Conservation (phyloP, 2,888 invertebrate species). For the Notodromas monacha region DNA sequence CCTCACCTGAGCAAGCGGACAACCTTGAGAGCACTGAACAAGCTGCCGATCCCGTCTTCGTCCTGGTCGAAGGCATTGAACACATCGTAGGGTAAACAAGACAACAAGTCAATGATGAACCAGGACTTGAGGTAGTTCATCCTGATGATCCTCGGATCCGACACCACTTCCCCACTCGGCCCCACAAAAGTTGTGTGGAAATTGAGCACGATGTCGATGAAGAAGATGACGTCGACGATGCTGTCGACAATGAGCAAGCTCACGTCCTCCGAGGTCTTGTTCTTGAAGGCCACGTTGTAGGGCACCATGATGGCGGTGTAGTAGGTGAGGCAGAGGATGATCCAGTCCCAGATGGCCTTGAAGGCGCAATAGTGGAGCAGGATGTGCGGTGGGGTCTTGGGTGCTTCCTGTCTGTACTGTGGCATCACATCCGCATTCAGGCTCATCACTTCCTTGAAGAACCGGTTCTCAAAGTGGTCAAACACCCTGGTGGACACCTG, state of each 20-base stretch:
- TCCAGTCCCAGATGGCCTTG: constrained; percentile 99
- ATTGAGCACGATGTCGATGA: constrained; percentile 98
- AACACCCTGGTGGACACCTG: too few relatives aligned
- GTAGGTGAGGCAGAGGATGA: constrained; percentile 94
- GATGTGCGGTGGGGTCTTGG: constrained; percentile 97
- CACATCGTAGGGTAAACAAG: constrained; percentile 96
- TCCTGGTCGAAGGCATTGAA: constrained; percentile 99
- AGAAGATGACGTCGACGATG: constrained; percentile 97
- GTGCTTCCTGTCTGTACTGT: constrained; percentile 93
- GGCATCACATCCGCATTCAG: constrained; percentile 91
- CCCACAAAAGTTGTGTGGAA: constrained; percentile 99
- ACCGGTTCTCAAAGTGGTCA: too few relatives aligned
- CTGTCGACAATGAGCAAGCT: constrained; percentile 73
- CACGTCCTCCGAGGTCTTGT: constrained; percentile 88
- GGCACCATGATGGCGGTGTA: constrained; percentile 97
- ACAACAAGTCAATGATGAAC: constrained; percentile 95
- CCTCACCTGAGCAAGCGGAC: constrained; percentile 74
- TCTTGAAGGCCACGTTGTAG: constrained; percentile 98
- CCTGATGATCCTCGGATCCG: constrained; percentile 87
- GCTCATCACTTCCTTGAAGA: constrained; percentile 97
- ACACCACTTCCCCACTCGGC: constrained; percentile 53
- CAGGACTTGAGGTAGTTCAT: constrained; percentile 98
- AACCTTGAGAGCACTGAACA: constrained; percentile 96
- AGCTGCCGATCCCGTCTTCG: constrained; percentile 88
- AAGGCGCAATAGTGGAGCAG: constrained; percentile 97